Evolutionary conservation across 2,888 invertebrate species (phyloP), one percentile per base, ranked within the genome.

Genomic region (Adela reaumurella): DNA sequence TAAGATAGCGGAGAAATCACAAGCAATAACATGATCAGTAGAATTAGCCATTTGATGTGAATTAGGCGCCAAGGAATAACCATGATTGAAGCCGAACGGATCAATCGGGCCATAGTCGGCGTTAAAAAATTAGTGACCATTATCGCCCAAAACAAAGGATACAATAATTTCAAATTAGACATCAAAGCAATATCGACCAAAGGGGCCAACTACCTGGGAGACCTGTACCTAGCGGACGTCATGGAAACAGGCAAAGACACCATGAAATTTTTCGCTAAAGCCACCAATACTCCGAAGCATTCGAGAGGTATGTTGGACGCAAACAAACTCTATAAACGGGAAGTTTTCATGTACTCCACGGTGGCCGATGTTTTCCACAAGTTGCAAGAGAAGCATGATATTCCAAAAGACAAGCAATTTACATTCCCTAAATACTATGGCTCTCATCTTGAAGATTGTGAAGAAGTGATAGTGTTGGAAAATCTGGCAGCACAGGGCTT

Each of bases 401-500:
- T 66, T 43, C 55, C 55, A 1, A 47, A 55, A 1, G 55, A 62
- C 2, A 55, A 59, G 1, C 55, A 60, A 42, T 60, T 62, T 17
- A 48, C 49, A 1, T 62, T 63, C 41, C 63, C 65, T 0, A 62
- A 63, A 49, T 62, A 58, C 46, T 69, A 58, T 45, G 65, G 61
- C 0, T 58, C 58, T 4, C 55, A 55, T n/a, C 24, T 51, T 2
- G 54, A 56, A 2, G 28, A 50, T 2, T 58, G 56, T 0, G 57
- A 59, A 14, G 70, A 70, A 50, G 61, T 62, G 0, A 48, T 73
- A 0, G 57, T 71, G 0, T 50, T 74, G 45, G 67, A 70, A 52
- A 59, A 72, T 54, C 49, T 71, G 29, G 57, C 54, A 2, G 56
- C 55, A 1, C 52, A 55, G n/a, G 67, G 67, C 1, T 74, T 58